Evolutionary conservation across 2,113 vertebrate species (phyloP).

Genomic region (Oreocharis arfaki): DNA sequence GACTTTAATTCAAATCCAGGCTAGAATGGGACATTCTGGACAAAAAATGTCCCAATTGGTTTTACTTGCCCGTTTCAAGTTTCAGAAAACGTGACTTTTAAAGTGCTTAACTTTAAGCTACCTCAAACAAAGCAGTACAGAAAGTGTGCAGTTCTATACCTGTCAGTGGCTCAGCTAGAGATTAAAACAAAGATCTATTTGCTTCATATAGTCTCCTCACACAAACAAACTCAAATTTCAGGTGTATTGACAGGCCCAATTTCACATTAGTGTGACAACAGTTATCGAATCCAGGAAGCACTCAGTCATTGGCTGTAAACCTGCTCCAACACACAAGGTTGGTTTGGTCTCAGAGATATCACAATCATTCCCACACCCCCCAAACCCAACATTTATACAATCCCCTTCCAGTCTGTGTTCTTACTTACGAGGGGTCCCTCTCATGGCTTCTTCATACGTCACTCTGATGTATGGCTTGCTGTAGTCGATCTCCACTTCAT

Average conservation of each 20-base stretch:
- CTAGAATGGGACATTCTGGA: not conserved
- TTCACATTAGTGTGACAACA: not conserved
- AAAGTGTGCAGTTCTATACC: not conserved
- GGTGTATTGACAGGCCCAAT: not conserved
- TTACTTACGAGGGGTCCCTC: constrained; percentile 86
- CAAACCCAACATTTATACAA: not conserved
- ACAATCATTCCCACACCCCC: not conserved
- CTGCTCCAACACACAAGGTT: not conserved
- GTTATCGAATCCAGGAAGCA: not conserved
- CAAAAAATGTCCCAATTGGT: not conserved
- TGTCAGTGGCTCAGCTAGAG: not conserved
- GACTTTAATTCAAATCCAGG: not conserved
- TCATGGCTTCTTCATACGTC: constrained; percentile 86
- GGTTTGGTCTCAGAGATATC: not conserved
- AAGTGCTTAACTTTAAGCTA: not conserved
- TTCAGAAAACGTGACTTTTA: not conserved
- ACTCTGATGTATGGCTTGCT: constrained; percentile 85
- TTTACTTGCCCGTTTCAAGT: not conserved
- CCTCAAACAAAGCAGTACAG: not conserved
- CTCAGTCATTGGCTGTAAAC: not conserved
- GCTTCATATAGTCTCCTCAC: not conserved
- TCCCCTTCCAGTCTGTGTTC: not conserved
- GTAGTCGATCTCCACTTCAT: constrained; percentile 81
- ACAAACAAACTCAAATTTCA: not conserved
- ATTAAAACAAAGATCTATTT: not conserved